Evolutionary conservation across 2,888 invertebrate species (phyloP).

Genomic region (Pammene aurita): DNA sequence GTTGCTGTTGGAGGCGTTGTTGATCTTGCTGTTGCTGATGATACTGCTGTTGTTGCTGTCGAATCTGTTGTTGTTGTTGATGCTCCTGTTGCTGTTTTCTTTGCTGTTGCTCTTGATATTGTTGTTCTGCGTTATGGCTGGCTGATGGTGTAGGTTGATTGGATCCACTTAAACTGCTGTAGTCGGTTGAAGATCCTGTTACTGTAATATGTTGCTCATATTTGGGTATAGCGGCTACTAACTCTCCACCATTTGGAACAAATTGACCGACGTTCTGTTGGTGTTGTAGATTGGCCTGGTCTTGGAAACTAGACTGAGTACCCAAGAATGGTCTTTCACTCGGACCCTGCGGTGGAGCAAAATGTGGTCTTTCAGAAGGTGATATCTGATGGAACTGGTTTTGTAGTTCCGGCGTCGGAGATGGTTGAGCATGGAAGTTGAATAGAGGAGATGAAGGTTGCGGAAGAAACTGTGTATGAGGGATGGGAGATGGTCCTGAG

Average conservation of each 20-base stretch:
- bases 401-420: constrained; percentile 46
- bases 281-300: constrained; percentile 63
- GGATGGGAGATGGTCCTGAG: constrained; percentile 58
- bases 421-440: constrained; percentile 72
- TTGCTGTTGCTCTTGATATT: constrained; percentile 42
- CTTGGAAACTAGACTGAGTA: constrained; percentile 59
- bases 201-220: constrained; percentile 90
- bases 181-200: constrained; percentile 65
- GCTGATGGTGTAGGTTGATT: constrained; percentile 52
- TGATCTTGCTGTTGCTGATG: constrained; percentile 49
- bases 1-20: constrained; percentile 50
- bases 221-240: constrained; percentile 90
- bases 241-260: constrained; percentile 87
- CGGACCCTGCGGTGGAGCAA: constrained; percentile 64
- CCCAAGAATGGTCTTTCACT: constrained; percentile 56
- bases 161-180: constrained; percentile 59
- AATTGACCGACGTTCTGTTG: constrained; percentile 77
- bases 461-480: constrained; percentile 44
- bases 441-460: constrained; percentile 63
- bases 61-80: constrained; percentile 39
- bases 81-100: constrained; percentile 43
- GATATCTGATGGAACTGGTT: constrained; percentile 41
- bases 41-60: constrained; percentile 34
- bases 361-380: constrained; percentile 53
- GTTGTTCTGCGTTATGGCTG: constrained; percentile 46